Base-by-base conservation (phyloP, 2,888 invertebrate species). In the Stenchaetothrips biformis region DNA sequence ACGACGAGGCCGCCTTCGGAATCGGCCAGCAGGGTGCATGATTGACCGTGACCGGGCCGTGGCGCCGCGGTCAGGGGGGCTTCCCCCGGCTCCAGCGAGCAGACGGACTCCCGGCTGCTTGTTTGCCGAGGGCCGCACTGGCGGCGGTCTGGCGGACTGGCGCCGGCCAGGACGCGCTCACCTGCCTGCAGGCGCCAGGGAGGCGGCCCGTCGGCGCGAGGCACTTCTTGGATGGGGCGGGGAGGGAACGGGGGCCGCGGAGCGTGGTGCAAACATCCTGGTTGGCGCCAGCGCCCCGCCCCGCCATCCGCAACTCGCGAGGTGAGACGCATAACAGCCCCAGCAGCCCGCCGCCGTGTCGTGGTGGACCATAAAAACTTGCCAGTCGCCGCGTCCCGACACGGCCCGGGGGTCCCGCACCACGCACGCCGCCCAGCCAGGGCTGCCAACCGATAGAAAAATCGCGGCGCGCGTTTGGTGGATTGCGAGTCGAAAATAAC, bases 241-340 rank as follows among this genome's bases (percentile, higher is more conserved):
- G 37, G 37, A 37, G 37, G 37, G 2, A 6, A 4, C 37, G 37
- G 4, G 37, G 37, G 37, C n/a, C 67, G 67, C 21, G n/a, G 9
- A 18, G 67, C 67, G 11, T 25, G 67, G 67, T 74, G 25, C 67
- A 74, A 74, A 74, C 67, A 74, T 74, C 67, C 67, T 74, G 67
- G 9, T 74, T 11, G 67, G 67, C 67, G 67, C 67, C 67, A 21
- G 9, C 53, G 53, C 53, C 53, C 53, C 53, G 53, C 53, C 53
- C 53, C 53, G 13, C 53, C 18, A 53, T 13, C 13, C 53, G 53
- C 37, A 37, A 37, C 37, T 37, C 37, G 37, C 37, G 37, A 37
- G 37, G 37, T 37, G 37, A 37, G 37, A 4, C 37, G 37, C 37
- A 37, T 37, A 37, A 37, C 37, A 37, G 37, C 37, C 37, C 37